Base-by-base conservation (phyloP, 2,113 vertebrate species). In the Apeltes quadracus region DNA sequence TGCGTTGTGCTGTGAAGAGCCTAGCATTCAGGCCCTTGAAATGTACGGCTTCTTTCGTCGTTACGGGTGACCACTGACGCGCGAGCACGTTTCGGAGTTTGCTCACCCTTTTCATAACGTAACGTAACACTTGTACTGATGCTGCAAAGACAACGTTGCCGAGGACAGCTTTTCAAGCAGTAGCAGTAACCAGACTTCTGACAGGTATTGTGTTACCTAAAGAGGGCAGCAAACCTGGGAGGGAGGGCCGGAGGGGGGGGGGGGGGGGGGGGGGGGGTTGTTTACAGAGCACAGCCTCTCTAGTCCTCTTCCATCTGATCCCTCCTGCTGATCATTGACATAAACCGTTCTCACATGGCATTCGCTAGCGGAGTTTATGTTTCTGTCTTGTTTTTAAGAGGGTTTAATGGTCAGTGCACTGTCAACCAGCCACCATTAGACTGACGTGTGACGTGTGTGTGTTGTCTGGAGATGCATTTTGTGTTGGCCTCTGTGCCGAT, bases 171-270 rank as follows among this genome's bases (percentile, higher is more conserved):
- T 83, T 81, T 82, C 53, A 71, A 72, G 67, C 53, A 65, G 65
- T 61, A 65, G 36, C 43, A 51, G 66, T 63, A 57, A 84, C 68
- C 61, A 61, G 73, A 80, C 61, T 44, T 81, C 63, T 18, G 18
- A 74, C 70, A 44, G 74, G 85, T 58, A 51, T 80, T 75, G 43
- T 82, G 87, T 89, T 89, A 87, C 87, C 56, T 84, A 81, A 88
- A 87, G 76, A 84, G 84, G 79, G 83, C 75, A 85, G 89, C 88
- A 90, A 90, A 90, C 72, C 71, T 79, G 50, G 61, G 34, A 85
- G 64, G 78, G 81, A 66, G 78, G 72, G 56, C 7, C 5, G 32
- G 32, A 6, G 32, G 32, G 32, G 32, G 32, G 32, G 32, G 32
- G 32, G 32, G 32, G 5, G 32, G 32, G 32, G 32, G 32, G 32